These are phyloP conservation scores for Cryptoleucopteryx plumbea DNA, from an alignment of 2,113 vertebrate genomes.

Conservation along the genomic window DNA sequence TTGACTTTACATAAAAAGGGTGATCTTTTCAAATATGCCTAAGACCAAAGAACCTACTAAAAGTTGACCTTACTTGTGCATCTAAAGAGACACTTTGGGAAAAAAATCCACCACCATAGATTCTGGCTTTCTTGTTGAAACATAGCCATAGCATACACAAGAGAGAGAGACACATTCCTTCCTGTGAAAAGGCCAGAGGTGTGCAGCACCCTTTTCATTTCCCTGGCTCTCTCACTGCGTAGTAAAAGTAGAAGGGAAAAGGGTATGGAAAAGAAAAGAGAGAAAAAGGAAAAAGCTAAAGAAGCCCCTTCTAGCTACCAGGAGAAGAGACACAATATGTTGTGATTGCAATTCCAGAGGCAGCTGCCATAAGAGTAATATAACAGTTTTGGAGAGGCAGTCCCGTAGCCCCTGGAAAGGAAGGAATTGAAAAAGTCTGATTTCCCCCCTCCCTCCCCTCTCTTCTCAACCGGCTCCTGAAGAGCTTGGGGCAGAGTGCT, in stretches of 20 bases:
- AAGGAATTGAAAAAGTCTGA: not conserved
- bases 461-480: not conserved
- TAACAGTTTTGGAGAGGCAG: not conserved
- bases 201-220: not conserved
- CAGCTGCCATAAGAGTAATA: not conserved
- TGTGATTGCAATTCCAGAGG: not conserved
- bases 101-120: not conserved
- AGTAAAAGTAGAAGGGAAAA: not conserved
- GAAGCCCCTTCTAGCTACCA: not conserved
- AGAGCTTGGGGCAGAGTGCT: not conserved
- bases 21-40: not conserved
- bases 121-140: not conserved
- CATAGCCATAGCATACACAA: not conserved
- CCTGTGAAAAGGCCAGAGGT: not conserved
- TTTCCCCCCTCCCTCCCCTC: not conserved
- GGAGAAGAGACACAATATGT: not conserved
- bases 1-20: not conserved
- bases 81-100: not conserved
- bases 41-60: not conserved
- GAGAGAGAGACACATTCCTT: not conserved
- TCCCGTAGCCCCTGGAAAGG: not conserved
- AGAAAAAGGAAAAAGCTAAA: not conserved
- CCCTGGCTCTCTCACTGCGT: not conserved
- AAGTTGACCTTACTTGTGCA: not conserved
- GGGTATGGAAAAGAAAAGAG: not conserved